These are phyloP conservation scores for Vombatus ursinus DNA, from an alignment of 2,113 vertebrate species.

Conservation along the genomic window DNA sequence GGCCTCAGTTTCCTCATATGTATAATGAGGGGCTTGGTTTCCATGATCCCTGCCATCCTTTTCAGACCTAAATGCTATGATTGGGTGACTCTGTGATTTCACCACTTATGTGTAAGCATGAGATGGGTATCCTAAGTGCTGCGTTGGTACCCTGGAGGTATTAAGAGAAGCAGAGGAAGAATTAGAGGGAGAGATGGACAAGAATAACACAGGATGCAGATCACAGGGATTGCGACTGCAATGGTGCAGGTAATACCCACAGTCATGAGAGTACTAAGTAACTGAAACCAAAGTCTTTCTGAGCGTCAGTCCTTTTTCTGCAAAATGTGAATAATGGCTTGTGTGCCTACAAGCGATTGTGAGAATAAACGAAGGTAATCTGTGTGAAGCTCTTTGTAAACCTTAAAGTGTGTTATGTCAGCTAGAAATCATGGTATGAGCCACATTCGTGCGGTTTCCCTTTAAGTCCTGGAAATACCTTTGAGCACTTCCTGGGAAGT, in stretches of 20 bases:
- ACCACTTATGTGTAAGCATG: not conserved
- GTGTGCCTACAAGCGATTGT: not conserved
- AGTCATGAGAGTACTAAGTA: not conserved
- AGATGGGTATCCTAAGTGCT: not conserved
- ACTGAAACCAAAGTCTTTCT: not conserved
- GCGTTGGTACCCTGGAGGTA: not conserved
- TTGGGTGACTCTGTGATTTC: not conserved
- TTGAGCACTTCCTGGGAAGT: conserved; percentile 8
- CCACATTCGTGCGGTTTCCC: not conserved
- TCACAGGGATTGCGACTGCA: not conserved
- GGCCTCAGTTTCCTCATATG: not conserved
- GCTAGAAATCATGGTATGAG: not conserved
- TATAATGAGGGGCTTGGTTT: not conserved
- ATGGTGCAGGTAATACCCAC: not conserved
- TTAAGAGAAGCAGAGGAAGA: not conserved
- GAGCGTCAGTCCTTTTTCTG: not conserved
- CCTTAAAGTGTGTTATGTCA: not conserved
- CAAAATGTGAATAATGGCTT: not conserved
- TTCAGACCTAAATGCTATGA: not conserved
- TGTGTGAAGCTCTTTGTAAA: not conserved
- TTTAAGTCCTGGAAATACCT: not conserved
- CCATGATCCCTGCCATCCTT: not conserved
- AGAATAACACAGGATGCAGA: not conserved
- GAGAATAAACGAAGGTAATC: conserved; percentile 11
- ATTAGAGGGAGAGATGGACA: not conserved